phyloP scores from a whole-genome alignment of 1,140 invertebrate species.

The Tetramorium simillimum region DNA sequence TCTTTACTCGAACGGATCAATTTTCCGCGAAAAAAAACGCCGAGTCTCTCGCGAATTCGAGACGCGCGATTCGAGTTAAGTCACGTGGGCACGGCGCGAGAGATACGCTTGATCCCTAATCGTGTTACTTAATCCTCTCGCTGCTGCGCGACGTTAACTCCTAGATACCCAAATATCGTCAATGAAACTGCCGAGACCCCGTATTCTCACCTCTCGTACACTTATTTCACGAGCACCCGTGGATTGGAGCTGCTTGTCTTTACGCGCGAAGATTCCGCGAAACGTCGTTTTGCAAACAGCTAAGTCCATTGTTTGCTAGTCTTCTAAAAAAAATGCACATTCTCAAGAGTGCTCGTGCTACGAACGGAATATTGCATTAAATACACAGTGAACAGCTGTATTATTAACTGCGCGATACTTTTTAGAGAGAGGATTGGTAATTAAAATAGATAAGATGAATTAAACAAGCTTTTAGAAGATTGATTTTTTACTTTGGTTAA shows the following conservation, averaged over 20 bases:
- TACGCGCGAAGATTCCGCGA: not conserved
- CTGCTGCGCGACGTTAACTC: slow-evolving; percentile 16
- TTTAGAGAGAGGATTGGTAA: not conserved
- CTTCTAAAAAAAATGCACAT: not conserved
- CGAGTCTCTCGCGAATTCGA: not conserved
- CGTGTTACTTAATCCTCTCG: slow-evolving; percentile 47
- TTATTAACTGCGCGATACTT: not conserved
- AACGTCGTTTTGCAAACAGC: not conserved
- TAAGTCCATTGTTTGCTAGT: not conserved
- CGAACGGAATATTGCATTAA: not conserved
- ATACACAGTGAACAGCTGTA: not conserved
- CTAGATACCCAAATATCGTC: slow-evolving; percentile 37
- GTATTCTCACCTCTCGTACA: slow-evolving; percentile 2
- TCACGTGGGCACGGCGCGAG: slow-evolving; percentile 5
- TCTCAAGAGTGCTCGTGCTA: not conserved
- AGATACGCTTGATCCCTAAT: slow-evolving; percentile 49
- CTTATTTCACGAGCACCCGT: not conserved
- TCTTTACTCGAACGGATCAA: slow-evolving; percentile 38
- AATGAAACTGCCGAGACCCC: not conserved
- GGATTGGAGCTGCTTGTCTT: slow-evolving; percentile 20
- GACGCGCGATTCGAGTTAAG: slow-evolving; percentile 44
- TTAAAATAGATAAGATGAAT: not conserved
- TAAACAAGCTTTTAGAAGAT: not conserved
- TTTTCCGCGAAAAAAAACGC: slow-evolving; percentile 42
- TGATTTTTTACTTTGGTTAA: not conserved